Evolutionary conservation across 2,113 vertebrate species (phyloP), one percentile per base, ranked within the genome.

Genomic region (Mirounga angustirostris): DNA sequence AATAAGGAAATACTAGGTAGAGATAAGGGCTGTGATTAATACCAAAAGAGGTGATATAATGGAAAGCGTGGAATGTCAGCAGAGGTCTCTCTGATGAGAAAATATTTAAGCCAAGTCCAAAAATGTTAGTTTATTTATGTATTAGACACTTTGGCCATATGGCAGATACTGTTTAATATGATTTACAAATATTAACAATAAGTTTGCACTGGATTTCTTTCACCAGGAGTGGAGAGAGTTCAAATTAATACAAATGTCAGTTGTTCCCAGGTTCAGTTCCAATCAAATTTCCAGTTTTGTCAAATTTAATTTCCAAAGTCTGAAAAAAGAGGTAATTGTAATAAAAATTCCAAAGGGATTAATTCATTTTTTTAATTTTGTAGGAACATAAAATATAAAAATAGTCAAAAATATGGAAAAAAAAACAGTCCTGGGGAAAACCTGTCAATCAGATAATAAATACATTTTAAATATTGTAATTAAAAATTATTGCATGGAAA

Each of bases 191-290:
- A 89, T 79, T 73, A 65, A 36, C 30, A 33, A 26, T 73, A 52
- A 91, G 13, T 56, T 95, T 95, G 52, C 69, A 43, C 13, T 80
- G 13, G 52, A 90, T 93, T 95, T 91, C 63, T 91, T 93, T 81
- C 18, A 76, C 33, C 65, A 67, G 26, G 33, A 93, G 26, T n/a
- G n/a, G 22, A 82, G 74, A 59, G 26, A 82, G 14, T 93, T 84
- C 69, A 96, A 52, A 71, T 89, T 50, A 79, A 61, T 24, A 80
- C 4, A 80, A 85, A 46, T 90, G 43, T 80, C n/a, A 80, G 30
- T 63, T 46, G 6, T 91, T 89, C 61, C 22, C n/a, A 84, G 63
- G 80, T 73, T 89, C 1, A 65, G 5, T 96, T 89, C 15, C 36
- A 61, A 79, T 63, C 18, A 71, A 22, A 79, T 92, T 79, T 94